Evolutionary conservation across 2,113 vertebrate genomes (phyloP), one percentile per base, ranked within the genome.

Genomic region (Drymodes brunneopygia): DNA sequence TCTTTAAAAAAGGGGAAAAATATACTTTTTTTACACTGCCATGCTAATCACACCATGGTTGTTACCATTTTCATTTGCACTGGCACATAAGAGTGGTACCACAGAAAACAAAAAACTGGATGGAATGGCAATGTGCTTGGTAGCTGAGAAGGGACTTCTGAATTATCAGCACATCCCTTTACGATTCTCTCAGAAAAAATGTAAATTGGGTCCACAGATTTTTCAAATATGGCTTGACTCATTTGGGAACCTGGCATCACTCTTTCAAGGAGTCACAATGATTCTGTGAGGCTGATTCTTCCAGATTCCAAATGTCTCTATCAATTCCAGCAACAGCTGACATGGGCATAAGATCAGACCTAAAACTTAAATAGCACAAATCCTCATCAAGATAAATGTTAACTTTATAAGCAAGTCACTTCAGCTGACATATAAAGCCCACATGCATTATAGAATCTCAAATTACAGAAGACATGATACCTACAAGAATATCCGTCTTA

Each of bases 261-360:
- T 81, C 51, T 67, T 91, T 56, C 47, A 91, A 89, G 69, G 21
- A 88, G 51, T 40, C 47, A 86, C 8, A 19, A 83, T 38, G 77
- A 66, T 78, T 86, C 56, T 81, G 67, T 71, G 38, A 94, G 88
- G 42, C 17, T 51, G 44, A 92, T 78, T 78, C 69, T 92, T 90
- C 33, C 75, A 73, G 36, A 80, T 92, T 81, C 67, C 82, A 94
- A 90, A 92, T 62, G 67, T 73, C 88, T 86, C 80, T 83, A 22
- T 29, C 25, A 31, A 58, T 92, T 95, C 67, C 67, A 94, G 60
- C 74, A 93, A 88, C 35, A 86, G 91, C 82, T 93, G 88, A 90
- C 50, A 93, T 3, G 24, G 72, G 64, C 2, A 2, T 15, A 15
- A 89, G 73, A 91, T 81, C 58, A 70, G 72, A 65, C 61, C 81